Evolutionary conservation across 2,888 invertebrate species (phyloP).

Genomic region (Dendrolimus houi): DNA sequence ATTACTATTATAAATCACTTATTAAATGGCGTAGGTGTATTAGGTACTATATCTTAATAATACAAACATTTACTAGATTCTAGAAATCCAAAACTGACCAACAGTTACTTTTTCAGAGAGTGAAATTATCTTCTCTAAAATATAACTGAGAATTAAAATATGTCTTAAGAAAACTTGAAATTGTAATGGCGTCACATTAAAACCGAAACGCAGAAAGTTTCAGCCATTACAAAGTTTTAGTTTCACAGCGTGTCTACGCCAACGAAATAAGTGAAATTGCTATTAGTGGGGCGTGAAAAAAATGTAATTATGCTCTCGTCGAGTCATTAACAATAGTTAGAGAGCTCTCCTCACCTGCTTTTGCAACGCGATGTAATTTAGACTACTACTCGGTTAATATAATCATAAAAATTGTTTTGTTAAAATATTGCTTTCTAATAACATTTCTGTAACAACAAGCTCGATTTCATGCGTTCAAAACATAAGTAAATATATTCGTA

Average conservation of each 20-base stretch:
- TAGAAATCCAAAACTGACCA: too few species aligned
- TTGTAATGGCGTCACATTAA: neutral
- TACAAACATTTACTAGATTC: neutral
- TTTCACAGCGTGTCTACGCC: slow-evolving; percentile 31
- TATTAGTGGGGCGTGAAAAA: slow-evolving; percentile 58
- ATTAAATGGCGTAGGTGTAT: too few species aligned
- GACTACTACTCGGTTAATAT: neutral
- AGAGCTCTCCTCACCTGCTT: slow-evolving; percentile 17
- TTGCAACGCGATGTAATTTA: neutral
- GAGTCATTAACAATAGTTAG: slow-evolving; percentile 70
- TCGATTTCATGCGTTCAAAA: too few species aligned
- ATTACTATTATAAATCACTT: too few species aligned
- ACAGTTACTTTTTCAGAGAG: too few species aligned
- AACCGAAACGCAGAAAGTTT: slow-evolving; percentile 11
- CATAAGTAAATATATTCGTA: too few species aligned
- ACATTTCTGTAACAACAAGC: too few species aligned
- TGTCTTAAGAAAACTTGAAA: neutral
- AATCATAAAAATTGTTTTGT: slow-evolving; percentile 3
- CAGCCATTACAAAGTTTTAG: slow-evolving; percentile 6
- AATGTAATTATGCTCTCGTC: slow-evolving; percentile 65
- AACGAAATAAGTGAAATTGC: slow-evolving; percentile 63
- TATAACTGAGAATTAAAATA: neutral
- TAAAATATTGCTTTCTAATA: neutral
- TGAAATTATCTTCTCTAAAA: neutral
- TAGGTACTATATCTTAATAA: neutral